Percentiles rank a stretch among this genome's conserved stretches.
phyloP scores from a whole-genome alignment of 2,113 vertebrate species.

The Suncus etruscus region DNA sequence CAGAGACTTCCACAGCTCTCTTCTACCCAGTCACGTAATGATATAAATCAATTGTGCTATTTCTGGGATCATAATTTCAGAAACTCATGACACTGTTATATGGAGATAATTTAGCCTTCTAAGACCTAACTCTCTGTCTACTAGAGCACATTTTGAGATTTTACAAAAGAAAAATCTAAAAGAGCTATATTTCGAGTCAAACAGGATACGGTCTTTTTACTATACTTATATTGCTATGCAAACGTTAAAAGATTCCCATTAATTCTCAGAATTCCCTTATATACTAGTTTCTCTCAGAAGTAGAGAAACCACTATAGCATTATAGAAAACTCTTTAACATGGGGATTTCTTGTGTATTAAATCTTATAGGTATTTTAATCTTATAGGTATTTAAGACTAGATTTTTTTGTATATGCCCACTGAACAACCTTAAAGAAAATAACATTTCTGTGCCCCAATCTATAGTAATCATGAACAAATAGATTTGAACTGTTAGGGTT shows the following conservation, averaged over 20 bases:
- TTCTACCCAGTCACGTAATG: background rate
- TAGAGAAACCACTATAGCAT: background rate
- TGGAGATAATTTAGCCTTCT: background rate
- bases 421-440: constrained; percentile 51
- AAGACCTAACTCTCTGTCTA: background rate
- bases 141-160: background rate
- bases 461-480: constrained; percentile 59
- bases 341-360: constrained; percentile 39
- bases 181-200: constrained; percentile 40
- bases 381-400: constrained; percentile 52
- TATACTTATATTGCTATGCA: background rate
- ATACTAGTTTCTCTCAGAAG: background rate
- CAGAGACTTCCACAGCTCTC: background rate
- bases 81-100: background rate
- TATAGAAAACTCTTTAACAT: constrained; percentile 20
- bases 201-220: constrained; percentile 14
- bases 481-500: constrained; percentile 64
- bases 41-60: constrained; percentile 1
- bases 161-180: constrained; percentile 49
- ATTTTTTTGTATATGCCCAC: constrained; percentile 19
- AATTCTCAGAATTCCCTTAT: constrained; percentile 28
- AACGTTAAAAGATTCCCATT: constrained; percentile 28
- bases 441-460: constrained; percentile 56
- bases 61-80: constrained; percentile 9
- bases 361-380: constrained; percentile 45